A percentile compares a stretch with the other conserved stretches of the same genome.
Conservation (phyloP, 1,140 invertebrate genomes). For the Cylas formicarius region DNA sequence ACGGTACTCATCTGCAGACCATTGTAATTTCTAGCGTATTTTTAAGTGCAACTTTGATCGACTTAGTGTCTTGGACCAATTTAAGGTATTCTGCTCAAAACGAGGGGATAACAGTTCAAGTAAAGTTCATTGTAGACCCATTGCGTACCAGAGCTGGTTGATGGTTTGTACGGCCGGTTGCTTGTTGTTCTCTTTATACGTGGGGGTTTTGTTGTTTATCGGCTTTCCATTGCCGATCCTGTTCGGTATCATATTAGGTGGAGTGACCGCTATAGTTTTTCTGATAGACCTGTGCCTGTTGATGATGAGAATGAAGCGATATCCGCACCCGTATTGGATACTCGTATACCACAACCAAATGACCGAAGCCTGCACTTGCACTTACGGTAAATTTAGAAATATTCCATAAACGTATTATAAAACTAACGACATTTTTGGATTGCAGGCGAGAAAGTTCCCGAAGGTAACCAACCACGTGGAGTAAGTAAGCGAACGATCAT, state of each 20-base stretch:
- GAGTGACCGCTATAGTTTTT: slow-evolving; percentile 13
- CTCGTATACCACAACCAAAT: slow-evolving; percentile 6
- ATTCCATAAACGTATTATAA: neutral
- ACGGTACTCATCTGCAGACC: too few relatives aligned
- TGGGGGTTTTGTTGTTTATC: slow-evolving; percentile 5
- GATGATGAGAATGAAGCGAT: slow-evolving; percentile 15
- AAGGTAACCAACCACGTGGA: too few relatives aligned
- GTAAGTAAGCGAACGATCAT: too few relatives aligned
- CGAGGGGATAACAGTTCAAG: too few relatives aligned
- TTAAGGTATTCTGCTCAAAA: too few relatives aligned
- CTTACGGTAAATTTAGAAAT: slow-evolving; percentile 7
- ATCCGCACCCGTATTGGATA: slow-evolving; percentile 13
- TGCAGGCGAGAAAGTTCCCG: too few relatives aligned
- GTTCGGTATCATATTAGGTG: slow-evolving; percentile 12
- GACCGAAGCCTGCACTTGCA: slow-evolving; percentile 10
- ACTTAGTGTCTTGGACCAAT: slow-evolving; percentile 8
- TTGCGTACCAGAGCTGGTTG: slow-evolving; percentile 13
- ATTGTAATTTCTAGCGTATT: slow-evolving; percentile 8
- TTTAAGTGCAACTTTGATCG: slow-evolving; percentile 7
- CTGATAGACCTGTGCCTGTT: slow-evolving; percentile 11
- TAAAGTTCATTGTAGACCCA: slow-evolving; percentile 11
- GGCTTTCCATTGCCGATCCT: neutral
- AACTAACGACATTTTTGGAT: too few relatives aligned
- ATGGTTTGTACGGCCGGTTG: slow-evolving; percentile 12
- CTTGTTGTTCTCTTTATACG: slow-evolving; percentile 12